Evolutionary conservation across 2,797 vertebrate genomes (phyloP), one percentile per base, ranked within the genome.

Genomic region (Hippocampus kuda): DNA sequence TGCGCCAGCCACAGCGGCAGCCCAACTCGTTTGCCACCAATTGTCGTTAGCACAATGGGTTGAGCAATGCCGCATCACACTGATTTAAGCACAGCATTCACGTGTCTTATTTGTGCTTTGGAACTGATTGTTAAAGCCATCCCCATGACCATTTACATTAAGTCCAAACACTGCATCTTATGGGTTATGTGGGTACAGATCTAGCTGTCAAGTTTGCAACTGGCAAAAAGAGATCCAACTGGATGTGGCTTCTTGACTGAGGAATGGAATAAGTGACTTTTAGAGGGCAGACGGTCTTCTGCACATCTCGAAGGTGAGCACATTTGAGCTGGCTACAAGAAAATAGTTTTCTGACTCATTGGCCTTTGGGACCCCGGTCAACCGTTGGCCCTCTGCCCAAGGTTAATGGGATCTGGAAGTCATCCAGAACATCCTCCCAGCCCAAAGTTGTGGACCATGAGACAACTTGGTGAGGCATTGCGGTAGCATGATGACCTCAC

Each of bases 351-450:
- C 73, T 81, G 81, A 85, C 78, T 71, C 74, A 64, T 65, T 73
- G 79, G 75, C 76, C 80, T 82, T 76, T 59, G 67, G 74, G 81
- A 77, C 68, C 68, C 68, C 72, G 77, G 67, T 82, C 76, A 79
- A 79, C 81, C 81, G 81, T 66, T 72, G 62, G 84, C 79, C 59
- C 78, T 70, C 77, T 76, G 77, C 78, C 77, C 84, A 89, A 89
- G 85, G 88, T 89, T 90, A 90, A 87, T 85, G 81, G 87, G 75
- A 72, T 79, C 77, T 89, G 87, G 84, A 90, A 84, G 77, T 84
- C 85, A 83, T 84, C 87, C 88, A 89, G 75, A 85, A 80, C 72
- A 83, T 84, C 76, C 81, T 77, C 76, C 72, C 73, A 79, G 76
- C 71, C 65, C 65, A 3, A 51, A 74, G 69, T 48, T 4, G 11